These are phyloP conservation scores for Desmodus rotundus DNA, from an alignment of 2,113 vertebrate genomes.

Conservation along the genomic window DNA sequence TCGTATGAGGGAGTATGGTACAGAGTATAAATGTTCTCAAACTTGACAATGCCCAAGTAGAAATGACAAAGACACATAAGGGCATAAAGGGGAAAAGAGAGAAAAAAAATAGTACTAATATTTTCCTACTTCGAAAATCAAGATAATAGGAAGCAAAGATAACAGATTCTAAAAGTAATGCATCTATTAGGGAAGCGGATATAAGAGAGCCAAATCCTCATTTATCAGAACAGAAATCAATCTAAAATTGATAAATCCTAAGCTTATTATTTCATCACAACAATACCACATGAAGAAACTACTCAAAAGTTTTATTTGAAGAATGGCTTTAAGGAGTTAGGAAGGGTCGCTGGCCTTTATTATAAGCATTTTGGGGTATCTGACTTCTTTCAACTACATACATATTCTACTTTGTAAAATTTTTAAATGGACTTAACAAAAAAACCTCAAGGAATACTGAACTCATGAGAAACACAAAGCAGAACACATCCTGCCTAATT, in stretches of 20 bases:
- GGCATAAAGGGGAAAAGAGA: neutral
- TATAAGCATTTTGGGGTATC: neutral
- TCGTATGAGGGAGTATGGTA: neutral
- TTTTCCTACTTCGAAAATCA: neutral
- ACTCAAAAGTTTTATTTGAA: neutral
- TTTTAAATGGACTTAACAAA: neutral
- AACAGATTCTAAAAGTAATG: neutral
- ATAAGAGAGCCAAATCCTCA: neutral
- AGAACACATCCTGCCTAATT: neutral
- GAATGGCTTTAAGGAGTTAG: neutral
- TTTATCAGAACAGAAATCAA: neutral
- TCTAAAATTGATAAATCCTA: neutral
- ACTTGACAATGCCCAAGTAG: neutral
- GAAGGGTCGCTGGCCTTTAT: neutral
- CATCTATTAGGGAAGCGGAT: neutral
- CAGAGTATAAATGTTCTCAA: neutral
- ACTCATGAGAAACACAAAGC: neutral
- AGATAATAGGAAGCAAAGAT: neutral
- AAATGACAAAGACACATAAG: neutral
- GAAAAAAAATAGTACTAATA: neutral
- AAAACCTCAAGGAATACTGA: neutral
- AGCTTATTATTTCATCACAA: neutral
- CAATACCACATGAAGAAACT: neutral
- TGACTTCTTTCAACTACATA: neutral
- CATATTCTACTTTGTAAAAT: neutral